These are phyloP conservation scores for Cataglyphis rosenhaueri DNA, from an alignment of 2,888 invertebrate species.

Conservation along the genomic window DNA sequence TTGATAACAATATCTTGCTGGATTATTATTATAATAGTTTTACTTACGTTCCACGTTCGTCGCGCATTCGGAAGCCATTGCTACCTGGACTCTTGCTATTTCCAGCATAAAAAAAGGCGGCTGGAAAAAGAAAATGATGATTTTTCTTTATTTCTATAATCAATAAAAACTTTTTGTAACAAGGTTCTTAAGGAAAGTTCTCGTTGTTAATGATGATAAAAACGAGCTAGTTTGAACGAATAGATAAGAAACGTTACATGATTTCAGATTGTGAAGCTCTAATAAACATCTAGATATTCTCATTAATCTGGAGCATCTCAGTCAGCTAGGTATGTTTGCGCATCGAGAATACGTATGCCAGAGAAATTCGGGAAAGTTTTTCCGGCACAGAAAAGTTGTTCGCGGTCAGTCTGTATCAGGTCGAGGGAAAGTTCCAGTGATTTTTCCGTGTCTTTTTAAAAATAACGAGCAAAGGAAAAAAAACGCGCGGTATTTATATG, in stretches of 20 bases:
- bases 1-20: not conserved
- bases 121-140: conserved; percentile 86
- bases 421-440: conserved; percentile 56
- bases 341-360: conserved; percentile 22
- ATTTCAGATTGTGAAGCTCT: conserved; percentile 52
- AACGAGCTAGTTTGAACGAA: not conserved
- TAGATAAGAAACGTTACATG: conserved; percentile 28
- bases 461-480: not conserved
- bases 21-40: not conserved
- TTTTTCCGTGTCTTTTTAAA: conserved; percentile 3
- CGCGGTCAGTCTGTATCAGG: conserved; percentile 41
- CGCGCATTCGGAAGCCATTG: conserved; percentile 91
- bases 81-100: conserved; percentile 89
- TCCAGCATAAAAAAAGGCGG: conserved; percentile 96
- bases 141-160: not conserved
- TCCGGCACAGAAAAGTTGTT: conserved; percentile 53
- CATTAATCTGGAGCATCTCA: conserved; percentile 46
- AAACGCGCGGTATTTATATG: not conserved
- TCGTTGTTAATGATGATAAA: conserved; percentile 22
- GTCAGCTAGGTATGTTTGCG: not conserved
- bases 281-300: conserved; percentile 50
- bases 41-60: conserved; percentile 91
- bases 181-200: not conserved
- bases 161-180: not conserved
- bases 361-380: conserved; percentile 64